Evolutionary conservation across 1,140 invertebrate genomes (phyloP), one percentile per base, ranked within the genome.

Genomic region (Heliothis subflexa): DNA sequence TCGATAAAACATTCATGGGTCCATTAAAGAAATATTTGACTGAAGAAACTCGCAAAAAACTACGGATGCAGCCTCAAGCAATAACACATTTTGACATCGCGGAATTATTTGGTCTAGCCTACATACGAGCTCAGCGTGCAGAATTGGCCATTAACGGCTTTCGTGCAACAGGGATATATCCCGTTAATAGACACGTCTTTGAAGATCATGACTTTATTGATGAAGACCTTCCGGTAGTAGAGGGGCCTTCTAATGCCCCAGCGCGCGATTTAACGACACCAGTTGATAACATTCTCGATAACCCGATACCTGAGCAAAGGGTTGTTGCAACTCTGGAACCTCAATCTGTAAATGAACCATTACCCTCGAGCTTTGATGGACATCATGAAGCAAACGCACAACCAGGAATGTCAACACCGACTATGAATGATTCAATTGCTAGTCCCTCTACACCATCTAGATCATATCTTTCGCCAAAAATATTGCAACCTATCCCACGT

Each of bases 81-180:
- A 14, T 57, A 49, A 70, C 78, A 50, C 64, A 57, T 64, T 73
- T 62, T 49, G 72, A 75, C 25, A 74, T 79, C 10, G 62, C 40
- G 45, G 28, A 73, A 70, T 33, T 78, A 77, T 73, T 78, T 76
- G 49, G 77, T 70, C 77, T 52, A 72, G 77, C 80, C 55, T 78
- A 78, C 16, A 61, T 74, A 76, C 21, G 78, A 78, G 62, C 55
- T 78, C 70, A 83, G 55, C 78, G 55, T 78, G 75, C 70, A 78
- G 75, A 78, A 76, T 70, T 80, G 40, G 76, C 70, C 11, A 79
- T 82, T 75, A 80, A 28, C 75, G 74, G 81, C 74, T 82, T 82
- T 78, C 78, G 78, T 80, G 47, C 71, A 52, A 78, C 78, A 50
- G 70, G 78, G 47, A 79, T 77, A 75, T 82, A 82, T 79, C 73